Evolutionary conservation across 2,113 vertebrate species (phyloP).

Genomic region (Ailuropoda melanoleuca): DNA sequence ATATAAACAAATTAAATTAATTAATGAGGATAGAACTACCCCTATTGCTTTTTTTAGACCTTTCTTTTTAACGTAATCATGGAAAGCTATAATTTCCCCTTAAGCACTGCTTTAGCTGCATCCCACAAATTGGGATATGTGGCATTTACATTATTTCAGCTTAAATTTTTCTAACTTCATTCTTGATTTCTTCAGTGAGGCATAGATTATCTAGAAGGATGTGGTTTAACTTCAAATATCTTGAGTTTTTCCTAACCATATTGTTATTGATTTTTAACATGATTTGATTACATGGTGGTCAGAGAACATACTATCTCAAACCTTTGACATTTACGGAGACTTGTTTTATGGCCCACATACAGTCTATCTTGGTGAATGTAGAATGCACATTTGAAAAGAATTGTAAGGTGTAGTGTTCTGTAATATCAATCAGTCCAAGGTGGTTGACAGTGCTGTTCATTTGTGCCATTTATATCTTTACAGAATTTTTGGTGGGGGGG

Average conservation of each 20-base stretch:
- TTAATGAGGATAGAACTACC: not conserved
- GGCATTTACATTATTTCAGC: not conserved
- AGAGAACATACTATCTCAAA: not conserved
- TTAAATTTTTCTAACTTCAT: not conserved
- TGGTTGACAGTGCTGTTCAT: not conserved
- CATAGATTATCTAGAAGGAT: not conserved
- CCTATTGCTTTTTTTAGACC: not conserved
- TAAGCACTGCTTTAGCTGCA: not conserved
- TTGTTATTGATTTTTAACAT: not conserved
- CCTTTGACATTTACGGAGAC: not conserved
- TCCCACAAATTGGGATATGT: not conserved
- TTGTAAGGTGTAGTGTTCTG: not conserved
- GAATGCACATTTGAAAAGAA: not conserved
- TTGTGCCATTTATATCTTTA: not conserved
- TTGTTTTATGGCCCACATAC: not conserved
- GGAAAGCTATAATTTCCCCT: not conserved
- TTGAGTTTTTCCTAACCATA: not conserved
- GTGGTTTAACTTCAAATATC: not conserved
- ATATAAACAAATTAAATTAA: not conserved
- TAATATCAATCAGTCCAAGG: not conserved
- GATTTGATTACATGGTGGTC: not conserved
- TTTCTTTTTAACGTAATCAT: not conserved
- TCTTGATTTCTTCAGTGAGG: not conserved
- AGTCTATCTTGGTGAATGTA: not conserved
- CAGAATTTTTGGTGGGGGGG: not conserved